These are phyloP conservation scores for Anolis carolinensis DNA, from an alignment of 2,113 vertebrate genomes.

Conservation along the genomic window DNA sequence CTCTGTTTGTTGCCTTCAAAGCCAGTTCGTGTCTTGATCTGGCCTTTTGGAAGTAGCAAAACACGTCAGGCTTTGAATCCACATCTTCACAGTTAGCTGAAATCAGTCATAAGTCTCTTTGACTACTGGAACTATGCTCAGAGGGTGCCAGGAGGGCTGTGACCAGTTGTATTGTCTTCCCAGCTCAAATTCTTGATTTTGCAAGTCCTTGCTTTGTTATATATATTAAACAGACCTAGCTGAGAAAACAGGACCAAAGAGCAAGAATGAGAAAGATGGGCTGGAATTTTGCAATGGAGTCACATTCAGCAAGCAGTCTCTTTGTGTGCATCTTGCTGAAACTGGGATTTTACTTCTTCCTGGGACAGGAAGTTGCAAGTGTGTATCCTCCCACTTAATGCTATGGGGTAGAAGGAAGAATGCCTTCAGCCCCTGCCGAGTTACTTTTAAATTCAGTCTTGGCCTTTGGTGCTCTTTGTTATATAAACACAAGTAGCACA, in stretches of 20 bases:
- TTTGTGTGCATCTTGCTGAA: slow-evolving; percentile 20
- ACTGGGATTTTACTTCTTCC: slow-evolving; percentile 34
- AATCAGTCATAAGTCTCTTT: not conserved
- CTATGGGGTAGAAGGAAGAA: slow-evolving; percentile 57
- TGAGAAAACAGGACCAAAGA: slow-evolving; percentile 40
- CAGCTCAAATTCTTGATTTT: not conserved
- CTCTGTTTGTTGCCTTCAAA: too few relatives aligned
- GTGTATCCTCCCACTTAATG: slow-evolving; percentile 61
- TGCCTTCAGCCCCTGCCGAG: slow-evolving; percentile 46
- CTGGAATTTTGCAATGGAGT: not conserved
- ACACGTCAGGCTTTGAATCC: too few relatives aligned
- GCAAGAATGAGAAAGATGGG: not conserved
- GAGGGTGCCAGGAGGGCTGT: not conserved
- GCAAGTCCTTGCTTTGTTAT: not conserved
- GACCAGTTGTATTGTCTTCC: too few relatives aligned
- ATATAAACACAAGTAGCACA: slow-evolving; percentile 63
- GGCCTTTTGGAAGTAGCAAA: too few relatives aligned
- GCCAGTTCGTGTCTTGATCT: too few relatives aligned
- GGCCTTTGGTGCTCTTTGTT: slow-evolving; percentile 69
- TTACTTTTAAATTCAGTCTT: slow-evolving; percentile 56
- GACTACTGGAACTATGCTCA: not conserved
- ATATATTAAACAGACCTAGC: slow-evolving; percentile 30
- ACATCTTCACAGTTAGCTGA: too few relatives aligned
- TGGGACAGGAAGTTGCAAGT: slow-evolving; percentile 56
- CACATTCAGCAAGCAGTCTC: slow-evolving; percentile 16